Conservation (phyloP, 1,140 invertebrate genomes). For the Vanessa atalanta region DNA sequence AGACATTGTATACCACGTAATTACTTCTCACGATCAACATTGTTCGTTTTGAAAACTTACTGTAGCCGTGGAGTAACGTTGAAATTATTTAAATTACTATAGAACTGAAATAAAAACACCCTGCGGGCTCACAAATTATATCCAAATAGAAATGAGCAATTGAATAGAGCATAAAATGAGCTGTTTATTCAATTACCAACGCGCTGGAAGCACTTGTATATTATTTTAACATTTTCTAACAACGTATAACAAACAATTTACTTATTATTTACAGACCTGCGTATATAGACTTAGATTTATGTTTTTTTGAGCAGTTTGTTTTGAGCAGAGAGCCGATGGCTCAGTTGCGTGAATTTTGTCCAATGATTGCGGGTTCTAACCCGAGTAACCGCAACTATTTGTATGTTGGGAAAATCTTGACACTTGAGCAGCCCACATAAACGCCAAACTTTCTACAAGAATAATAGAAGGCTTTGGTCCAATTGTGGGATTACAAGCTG, state of each 20-base stretch:
- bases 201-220: not conserved
- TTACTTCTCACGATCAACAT: too few relatives aligned
- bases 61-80: not conserved
- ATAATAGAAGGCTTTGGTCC: too few relatives aligned
- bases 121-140: not conserved
- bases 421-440: too few relatives aligned
- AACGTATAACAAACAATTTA: not conserved
- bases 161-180: not conserved
- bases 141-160: not conserved
- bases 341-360: too few relatives aligned
- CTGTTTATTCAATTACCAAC: not conserved
- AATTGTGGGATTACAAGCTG: too few relatives aligned
- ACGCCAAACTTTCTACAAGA: too few relatives aligned
- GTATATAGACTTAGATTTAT: not conserved
- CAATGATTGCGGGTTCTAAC: too few relatives aligned
- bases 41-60: too few relatives aligned
- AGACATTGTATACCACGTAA: too few relatives aligned
- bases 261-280: not conserved
- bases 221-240: not conserved
- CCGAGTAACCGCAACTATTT: too few relatives aligned
- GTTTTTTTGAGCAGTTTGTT: not conserved
- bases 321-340: too few relatives aligned
- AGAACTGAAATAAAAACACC: not conserved
- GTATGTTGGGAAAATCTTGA: too few relatives aligned
- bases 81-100: not conserved